Percentiles rank a stretch among this genome's conserved stretches.
Conservation (phyloP, 1,140 invertebrate species). For the Batillaria attramentaria region DNA sequence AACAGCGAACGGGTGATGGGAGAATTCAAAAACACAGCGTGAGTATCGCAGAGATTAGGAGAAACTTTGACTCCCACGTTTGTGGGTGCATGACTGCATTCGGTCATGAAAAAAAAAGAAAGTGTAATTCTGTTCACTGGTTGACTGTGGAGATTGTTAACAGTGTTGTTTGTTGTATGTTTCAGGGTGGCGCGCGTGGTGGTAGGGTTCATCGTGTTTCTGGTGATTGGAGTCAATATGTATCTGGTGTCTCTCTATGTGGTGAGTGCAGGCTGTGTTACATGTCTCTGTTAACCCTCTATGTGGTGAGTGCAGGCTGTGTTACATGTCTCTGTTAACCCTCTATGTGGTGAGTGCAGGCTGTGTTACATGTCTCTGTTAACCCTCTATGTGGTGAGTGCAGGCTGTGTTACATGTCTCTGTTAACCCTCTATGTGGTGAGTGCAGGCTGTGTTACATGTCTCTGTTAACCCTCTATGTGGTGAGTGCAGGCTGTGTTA, state of each 20-base stretch:
- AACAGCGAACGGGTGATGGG: conserved; percentile 85
- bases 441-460: too few relatives aligned
- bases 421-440: too few relatives aligned
- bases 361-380: not conserved
- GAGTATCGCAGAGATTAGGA: not conserved
- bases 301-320: not conserved
- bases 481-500: too few relatives aligned
- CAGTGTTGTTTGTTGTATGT: not conserved
- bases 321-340: not conserved
- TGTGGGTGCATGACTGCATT: not conserved
- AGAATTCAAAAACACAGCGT: conserved; percentile 56
- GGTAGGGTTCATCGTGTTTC: conserved; percentile 54
- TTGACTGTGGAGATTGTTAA: not conserved
- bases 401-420: not conserved
- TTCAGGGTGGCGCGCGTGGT: conserved; percentile 50
- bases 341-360: not conserved
- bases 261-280: conserved; percentile 48
- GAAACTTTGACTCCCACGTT: not conserved
- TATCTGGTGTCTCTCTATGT: conserved; percentile 59
- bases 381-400: not conserved
- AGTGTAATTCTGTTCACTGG: not conserved
- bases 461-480: too few relatives aligned
- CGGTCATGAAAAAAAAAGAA: not conserved
- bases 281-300: not conserved
- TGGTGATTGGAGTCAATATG: conserved; percentile 59